Conservation (phyloP, 2,797 vertebrate genomes). For the Oceanodroma leucorhoa region DNA sequence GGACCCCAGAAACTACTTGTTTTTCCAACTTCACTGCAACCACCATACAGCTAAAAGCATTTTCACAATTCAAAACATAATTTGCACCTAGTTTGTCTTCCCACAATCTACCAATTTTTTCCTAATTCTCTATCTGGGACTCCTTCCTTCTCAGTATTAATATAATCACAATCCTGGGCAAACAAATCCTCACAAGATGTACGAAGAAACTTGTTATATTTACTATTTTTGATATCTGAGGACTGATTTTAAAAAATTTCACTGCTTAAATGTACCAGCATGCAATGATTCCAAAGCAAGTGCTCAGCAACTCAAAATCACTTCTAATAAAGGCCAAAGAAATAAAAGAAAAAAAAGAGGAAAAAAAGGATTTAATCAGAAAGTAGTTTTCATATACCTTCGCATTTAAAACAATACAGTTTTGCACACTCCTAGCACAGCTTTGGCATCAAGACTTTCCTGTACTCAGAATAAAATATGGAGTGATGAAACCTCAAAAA, state of each 20-base stretch:
- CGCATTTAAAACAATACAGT: not conserved
- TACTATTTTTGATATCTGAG: not conserved
- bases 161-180: accelerated
- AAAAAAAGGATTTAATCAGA: not conserved
- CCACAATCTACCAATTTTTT: not conserved
- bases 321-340: not conserved
- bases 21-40: not conserved
- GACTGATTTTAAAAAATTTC: not conserved
- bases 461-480: accelerated
- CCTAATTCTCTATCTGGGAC: not conserved
- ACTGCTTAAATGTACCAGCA: not conserved
- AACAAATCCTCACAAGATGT: not conserved
- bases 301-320: not conserved
- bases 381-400: not conserved
- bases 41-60: not conserved
- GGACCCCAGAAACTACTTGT: too few species aligned
- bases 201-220: accelerated
- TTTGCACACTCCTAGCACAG: not conserved
- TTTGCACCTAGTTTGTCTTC: not conserved
- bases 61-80: not conserved
- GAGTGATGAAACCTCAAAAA: not conserved
- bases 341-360: not conserved
- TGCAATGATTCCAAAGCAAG: not conserved
- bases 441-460: not conserved
- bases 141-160: not conserved